phyloP scores from a whole-genome alignment of 2,888 invertebrate species.

The Mimumesa dahlbomi region DNA sequence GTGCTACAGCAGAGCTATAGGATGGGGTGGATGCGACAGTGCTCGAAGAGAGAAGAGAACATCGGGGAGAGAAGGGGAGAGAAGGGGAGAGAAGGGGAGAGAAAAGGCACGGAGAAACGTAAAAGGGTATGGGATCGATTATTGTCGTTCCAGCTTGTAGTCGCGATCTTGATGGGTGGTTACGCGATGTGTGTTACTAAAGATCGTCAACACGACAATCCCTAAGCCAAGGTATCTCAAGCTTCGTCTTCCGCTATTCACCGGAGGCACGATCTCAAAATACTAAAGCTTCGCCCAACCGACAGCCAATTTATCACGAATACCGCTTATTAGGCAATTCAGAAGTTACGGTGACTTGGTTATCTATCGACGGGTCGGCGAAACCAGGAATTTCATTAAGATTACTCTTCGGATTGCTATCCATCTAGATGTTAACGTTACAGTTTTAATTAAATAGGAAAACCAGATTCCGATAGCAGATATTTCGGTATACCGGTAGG shows the following conservation, averaged over 20 bases:
- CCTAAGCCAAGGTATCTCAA: slow-evolving; percentile 67
- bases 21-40: slow-evolving; percentile 14
- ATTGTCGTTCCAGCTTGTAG: slow-evolving; percentile 76
- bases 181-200: slow-evolving; percentile 74
- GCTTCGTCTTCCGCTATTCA: slow-evolving; percentile 30
- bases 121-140: slow-evolving; percentile 72
- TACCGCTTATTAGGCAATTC: slow-evolving; percentile 79
- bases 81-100: slow-evolving; percentile 16
- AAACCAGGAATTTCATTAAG: slow-evolving; percentile 76
- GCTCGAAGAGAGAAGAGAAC: neutral
- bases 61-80: slow-evolving; percentile 14
- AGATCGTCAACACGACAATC: slow-evolving; percentile 74
- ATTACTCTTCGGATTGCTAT: slow-evolving; percentile 67
- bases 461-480: too few relatives aligned
- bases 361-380: slow-evolving; percentile 77
- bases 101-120: slow-evolving; percentile 27
- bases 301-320: slow-evolving; percentile 78
- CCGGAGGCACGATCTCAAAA: slow-evolving; percentile 66
- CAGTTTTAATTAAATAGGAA: too few relatives aligned
- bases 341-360: slow-evolving; percentile 70
- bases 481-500: too few relatives aligned
- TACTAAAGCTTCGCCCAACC: slow-evolving; percentile 77
- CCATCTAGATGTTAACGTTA: slow-evolving; percentile 21
- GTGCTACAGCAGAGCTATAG: slow-evolving; percentile 36
- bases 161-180: slow-evolving; percentile 75